These are phyloP conservation scores for Actenoides lindsayi DNA, from an alignment of 2,113 vertebrate genomes.

Conservation along the genomic window DNA sequence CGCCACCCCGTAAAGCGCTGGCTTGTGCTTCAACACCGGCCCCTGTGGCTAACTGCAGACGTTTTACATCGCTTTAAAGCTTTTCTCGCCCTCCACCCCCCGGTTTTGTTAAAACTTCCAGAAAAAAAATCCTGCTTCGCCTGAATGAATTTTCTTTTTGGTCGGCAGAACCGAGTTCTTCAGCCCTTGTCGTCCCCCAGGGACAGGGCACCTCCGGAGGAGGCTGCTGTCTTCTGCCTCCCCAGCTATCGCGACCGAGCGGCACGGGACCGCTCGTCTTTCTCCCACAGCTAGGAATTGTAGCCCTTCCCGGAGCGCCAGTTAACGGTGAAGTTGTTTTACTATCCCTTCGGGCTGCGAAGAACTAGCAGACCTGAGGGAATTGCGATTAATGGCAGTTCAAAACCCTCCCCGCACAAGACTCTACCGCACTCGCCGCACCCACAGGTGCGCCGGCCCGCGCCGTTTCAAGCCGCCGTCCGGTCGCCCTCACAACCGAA, in stretches of 20 bases:
- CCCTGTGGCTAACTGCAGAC: too few species aligned
- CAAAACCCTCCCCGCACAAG: neutral
- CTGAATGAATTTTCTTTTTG: neutral
- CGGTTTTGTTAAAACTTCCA: neutral
- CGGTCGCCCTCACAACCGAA: neutral
- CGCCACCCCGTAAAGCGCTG: neutral
- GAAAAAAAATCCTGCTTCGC: neutral
- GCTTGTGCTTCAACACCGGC: neutral
- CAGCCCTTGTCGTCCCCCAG: neutral
- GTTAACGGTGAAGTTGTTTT: too few species aligned
- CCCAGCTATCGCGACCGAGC: neutral
- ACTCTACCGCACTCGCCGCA: neutral
- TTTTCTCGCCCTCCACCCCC: neutral
- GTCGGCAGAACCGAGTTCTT: neutral
- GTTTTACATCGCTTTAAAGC: neutral
- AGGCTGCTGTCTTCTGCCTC: neutral
- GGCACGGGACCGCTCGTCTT: neutral
- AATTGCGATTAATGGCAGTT: neutral
- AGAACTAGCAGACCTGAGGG: neutral
- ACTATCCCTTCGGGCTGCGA: neutral
- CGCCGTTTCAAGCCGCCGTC: neutral
- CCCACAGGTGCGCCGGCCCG: neutral
- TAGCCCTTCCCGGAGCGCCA: neutral
- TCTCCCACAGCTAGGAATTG: neutral
- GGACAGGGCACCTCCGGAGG: neutral